Percentiles rank a stretch among this genome's conserved stretches.
phyloP scores from a whole-genome alignment of 2,797 vertebrate genomes.

The Bucorvus abyssinicus region DNA sequence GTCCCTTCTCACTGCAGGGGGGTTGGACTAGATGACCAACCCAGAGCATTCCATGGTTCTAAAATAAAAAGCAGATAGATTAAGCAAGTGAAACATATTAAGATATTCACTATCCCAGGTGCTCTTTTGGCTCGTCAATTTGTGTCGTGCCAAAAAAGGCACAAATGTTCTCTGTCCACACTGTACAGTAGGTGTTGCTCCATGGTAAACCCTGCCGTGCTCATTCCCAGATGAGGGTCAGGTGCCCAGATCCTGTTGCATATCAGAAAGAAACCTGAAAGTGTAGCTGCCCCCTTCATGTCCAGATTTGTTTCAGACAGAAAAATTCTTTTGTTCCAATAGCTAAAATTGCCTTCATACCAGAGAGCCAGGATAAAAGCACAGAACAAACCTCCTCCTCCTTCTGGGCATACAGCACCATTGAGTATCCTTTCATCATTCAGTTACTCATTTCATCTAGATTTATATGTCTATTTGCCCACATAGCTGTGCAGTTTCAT shows the following conservation, averaged over 20 bases:
- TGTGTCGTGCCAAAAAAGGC: neutral
- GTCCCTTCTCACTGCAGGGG: no score
- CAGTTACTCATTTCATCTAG: neutral
- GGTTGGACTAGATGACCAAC: no score
- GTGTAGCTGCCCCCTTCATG: neutral
- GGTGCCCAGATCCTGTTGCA: neutral
- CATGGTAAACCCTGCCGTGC: neutral
- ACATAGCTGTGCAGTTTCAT: neutral
- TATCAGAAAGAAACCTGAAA: neutral
- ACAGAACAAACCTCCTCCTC: neutral
- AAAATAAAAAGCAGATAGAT: neutral
- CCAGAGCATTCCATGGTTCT: no score
- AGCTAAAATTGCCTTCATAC: fast-evolving
- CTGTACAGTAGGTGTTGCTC: neutral
- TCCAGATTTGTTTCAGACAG: neutral
- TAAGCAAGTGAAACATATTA: neutral
- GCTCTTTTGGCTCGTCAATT: neutral
- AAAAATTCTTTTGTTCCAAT: neutral
- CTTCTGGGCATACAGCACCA: neutral
- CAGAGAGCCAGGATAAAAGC: neutral
- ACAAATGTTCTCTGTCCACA: neutral
- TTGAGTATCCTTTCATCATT: neutral
- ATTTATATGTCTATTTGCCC: neutral
- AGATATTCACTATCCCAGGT: neutral
- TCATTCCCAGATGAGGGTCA: neutral